These are phyloP conservation scores for Ennomos quercinarius DNA, from an alignment of 2,888 invertebrate species.

Conservation along the genomic window DNA sequence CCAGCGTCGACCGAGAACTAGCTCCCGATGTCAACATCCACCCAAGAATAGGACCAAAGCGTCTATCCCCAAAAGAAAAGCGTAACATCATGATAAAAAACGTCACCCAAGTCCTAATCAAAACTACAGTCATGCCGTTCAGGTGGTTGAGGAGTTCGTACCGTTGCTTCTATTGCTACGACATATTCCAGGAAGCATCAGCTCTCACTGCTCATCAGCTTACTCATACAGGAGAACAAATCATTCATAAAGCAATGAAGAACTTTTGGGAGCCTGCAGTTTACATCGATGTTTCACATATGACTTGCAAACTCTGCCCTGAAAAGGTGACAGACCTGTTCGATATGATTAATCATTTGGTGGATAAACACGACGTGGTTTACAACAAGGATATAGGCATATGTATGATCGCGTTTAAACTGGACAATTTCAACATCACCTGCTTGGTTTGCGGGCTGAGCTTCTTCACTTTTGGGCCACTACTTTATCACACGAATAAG, in stretches of 20 bases:
- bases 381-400: slow-evolving; percentile 75
- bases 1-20: slow-evolving; percentile 15
- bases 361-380: slow-evolving; percentile 58
- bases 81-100: slow-evolving; percentile 70
- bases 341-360: slow-evolving; percentile 71
- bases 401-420: slow-evolving; percentile 74
- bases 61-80: slow-evolving; percentile 61
- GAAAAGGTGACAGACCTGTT: slow-evolving; percentile 65
- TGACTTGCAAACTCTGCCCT: slow-evolving; percentile 68
- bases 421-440: slow-evolving; percentile 67
- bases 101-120: slow-evolving; percentile 66
- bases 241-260: slow-evolving; percentile 70
- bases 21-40: slow-evolving; percentile 32
- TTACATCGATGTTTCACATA: slow-evolving; percentile 68
- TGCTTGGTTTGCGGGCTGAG: slow-evolving; percentile 69
- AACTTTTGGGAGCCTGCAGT: slow-evolving; percentile 78
- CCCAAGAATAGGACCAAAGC: slow-evolving; percentile 34
- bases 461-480: slow-evolving; percentile 74
- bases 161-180: slow-evolving; percentile 79
- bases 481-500: slow-evolving; percentile 75
- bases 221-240: slow-evolving; percentile 57
- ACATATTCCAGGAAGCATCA: slow-evolving; percentile 73
- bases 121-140: slow-evolving; percentile 76
- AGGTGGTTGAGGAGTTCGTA: slow-evolving; percentile 79
- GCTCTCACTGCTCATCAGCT: slow-evolving; percentile 70